phyloP scores from a whole-genome alignment of 2,113 vertebrate species.

The Pongo abelii region DNA sequence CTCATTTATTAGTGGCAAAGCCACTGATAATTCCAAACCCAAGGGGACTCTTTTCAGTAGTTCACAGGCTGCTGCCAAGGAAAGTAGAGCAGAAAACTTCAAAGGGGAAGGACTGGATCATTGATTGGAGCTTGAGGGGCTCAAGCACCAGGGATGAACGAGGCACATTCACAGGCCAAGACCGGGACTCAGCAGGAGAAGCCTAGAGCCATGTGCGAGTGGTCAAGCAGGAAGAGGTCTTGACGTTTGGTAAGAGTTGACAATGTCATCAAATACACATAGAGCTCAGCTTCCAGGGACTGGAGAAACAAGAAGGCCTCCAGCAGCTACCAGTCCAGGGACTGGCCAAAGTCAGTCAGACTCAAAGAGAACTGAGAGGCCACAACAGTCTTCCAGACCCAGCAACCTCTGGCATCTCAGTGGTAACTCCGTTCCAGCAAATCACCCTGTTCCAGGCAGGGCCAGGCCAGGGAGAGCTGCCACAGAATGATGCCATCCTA shows the following conservation, averaged over 20 bases:
- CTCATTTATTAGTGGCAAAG: background rate
- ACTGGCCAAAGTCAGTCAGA: background rate
- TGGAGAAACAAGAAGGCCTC: background rate
- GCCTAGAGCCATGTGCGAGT: background rate
- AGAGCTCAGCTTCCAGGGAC: background rate
- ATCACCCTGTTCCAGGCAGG: background rate
- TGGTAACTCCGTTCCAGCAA: background rate
- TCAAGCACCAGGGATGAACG: background rate
- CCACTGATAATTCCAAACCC: constrained; percentile 45
- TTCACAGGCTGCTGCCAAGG: constrained; percentile 70
- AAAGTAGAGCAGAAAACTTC: constrained; percentile 42
- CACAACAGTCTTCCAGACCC: background rate
- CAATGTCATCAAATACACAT: background rate
- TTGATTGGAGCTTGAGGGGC: background rate
- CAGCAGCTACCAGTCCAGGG: background rate
- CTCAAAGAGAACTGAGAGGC: background rate
- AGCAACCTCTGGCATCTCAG: background rate
- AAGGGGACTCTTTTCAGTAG: constrained; percentile 66
- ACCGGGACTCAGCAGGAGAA: constrained; percentile 35
- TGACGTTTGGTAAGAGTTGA: background rate
- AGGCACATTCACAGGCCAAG: constrained; percentile 71
- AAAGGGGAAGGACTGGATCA: constrained; percentile 18
- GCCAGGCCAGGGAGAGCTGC: background rate
- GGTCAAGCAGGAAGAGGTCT: constrained; percentile 21
- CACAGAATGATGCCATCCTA: background rate